Evolutionary conservation across 1,140 invertebrate genomes (phyloP).

Genomic region (Thaumatotibia leucotreta): DNA sequence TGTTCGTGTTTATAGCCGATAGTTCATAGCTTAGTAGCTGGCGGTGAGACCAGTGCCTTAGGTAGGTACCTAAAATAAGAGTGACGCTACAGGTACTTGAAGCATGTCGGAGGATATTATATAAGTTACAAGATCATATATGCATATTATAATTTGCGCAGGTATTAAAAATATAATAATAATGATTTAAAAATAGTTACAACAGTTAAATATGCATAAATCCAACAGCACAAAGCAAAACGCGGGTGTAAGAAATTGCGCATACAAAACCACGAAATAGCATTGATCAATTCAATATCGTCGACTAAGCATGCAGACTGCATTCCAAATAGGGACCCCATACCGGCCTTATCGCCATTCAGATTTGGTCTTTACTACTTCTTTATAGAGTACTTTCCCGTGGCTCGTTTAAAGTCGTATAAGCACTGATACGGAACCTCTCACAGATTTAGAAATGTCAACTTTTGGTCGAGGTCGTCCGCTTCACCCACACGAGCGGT

Average conservation of each 20-base stretch:
- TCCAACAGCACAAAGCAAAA: not conserved
- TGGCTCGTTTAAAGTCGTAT: not conserved
- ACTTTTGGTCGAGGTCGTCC: conserved; percentile 10
- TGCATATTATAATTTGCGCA: too few relatives aligned
- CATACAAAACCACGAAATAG: not conserved
- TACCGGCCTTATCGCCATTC: not conserved
- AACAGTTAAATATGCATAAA: too few relatives aligned
- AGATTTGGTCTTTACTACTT: not conserved
- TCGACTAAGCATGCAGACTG: not conserved
- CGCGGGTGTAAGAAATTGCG: not conserved
- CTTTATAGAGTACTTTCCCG: not conserved
- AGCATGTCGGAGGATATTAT: too few relatives aligned
- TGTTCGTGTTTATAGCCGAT: too few relatives aligned
- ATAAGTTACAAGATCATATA: too few relatives aligned
- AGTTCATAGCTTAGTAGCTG: too few relatives aligned
- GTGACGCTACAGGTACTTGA: too few relatives aligned
- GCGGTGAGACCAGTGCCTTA: too few relatives aligned
- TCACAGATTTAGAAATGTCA: conserved; percentile 11
- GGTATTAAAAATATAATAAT: too few relatives aligned
- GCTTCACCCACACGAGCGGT: not conserved
- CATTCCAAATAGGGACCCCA: not conserved
- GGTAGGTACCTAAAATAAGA: too few relatives aligned
- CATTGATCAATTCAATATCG: conserved; percentile 9
- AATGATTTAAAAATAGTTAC: too few relatives aligned
- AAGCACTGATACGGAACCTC: conserved; percentile 10